Evolutionary conservation across 2,888 invertebrate genomes (phyloP).

Genomic region (Brachynemurus nebulosus): DNA sequence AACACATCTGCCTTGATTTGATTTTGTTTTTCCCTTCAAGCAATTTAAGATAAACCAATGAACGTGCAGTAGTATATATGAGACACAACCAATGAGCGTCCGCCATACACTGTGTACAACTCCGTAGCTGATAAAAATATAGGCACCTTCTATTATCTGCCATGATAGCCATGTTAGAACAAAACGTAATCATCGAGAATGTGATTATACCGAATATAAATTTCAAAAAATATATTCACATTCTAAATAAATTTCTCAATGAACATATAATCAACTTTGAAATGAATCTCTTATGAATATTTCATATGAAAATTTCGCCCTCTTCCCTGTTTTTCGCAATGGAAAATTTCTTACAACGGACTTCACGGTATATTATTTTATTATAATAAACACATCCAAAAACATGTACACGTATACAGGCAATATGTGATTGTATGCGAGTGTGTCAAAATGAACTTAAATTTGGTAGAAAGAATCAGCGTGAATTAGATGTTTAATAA

Average conservation of each 20-base stretch:
- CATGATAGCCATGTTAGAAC: slow-evolving; percentile 10
- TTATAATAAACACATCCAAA: background rate
- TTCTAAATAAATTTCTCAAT: slow-evolving; percentile 1
- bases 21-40: slow-evolving; percentile 11
- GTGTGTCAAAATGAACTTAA: slow-evolving; percentile 1
- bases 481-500: slow-evolving; percentile 1
- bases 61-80: slow-evolving; percentile 1
- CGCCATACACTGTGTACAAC: slow-evolving; percentile 6
- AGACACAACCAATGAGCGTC: slow-evolving; percentile 4
- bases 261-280: slow-evolving; percentile 11
- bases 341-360: background rate
- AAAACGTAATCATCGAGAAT: slow-evolving; percentile 4
- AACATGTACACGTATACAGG: no score
- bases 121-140: slow-evolving; percentile 9
- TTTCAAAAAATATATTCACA: background rate
- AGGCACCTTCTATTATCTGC: slow-evolving; percentile 10
- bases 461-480: slow-evolving; percentile 1
- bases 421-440: no score
- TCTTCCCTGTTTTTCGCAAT: slow-evolving; percentile 1
- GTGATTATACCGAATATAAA: background rate
- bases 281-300: slow-evolving; percentile 12
- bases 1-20: slow-evolving; percentile 10
- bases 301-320: slow-evolving; percentile 9
- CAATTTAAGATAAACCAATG: slow-evolving; percentile 10
- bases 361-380: background rate